A percentile compares a stretch with the other conserved stretches of the same genome.
phyloP scores from a whole-genome alignment of 2,113 vertebrate species.

The Sapajus apella region DNA sequence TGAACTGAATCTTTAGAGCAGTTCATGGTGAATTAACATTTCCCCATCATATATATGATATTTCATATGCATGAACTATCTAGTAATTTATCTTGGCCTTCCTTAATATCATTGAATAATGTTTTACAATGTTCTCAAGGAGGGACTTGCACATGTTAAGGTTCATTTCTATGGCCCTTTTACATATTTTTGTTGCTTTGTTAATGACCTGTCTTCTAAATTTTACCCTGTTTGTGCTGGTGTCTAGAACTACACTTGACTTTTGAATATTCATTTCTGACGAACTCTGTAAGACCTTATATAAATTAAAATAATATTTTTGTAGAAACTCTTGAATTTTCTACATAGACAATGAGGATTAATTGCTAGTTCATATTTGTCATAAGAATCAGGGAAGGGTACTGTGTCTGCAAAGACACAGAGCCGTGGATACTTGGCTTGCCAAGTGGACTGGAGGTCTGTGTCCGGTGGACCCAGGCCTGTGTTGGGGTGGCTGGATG shows the following conservation, averaged over 20 bases:
- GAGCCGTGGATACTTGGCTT: neutral
- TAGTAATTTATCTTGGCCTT: constrained; percentile 3
- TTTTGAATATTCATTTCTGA: neutral
- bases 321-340: neutral
- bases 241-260: neutral
- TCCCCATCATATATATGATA: neutral
- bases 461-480: neutral
- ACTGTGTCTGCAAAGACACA: neutral
- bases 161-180: neutral
- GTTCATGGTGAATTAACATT: neutral
- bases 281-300: neutral
- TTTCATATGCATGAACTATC: neutral
- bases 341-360: neutral
- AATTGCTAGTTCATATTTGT: neutral
- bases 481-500: neutral
- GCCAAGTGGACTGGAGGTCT: neutral
- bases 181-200: neutral
- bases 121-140: constrained; percentile 7
- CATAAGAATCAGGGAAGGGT: neutral
- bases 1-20: neutral
- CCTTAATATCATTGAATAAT: neutral
- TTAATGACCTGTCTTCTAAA: neutral
- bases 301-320: neutral
- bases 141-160: neutral
- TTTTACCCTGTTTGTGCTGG: neutral